Evolutionary conservation across 1,140 invertebrate species (phyloP).

Genomic region (Drosophila lacertosa): DNA sequence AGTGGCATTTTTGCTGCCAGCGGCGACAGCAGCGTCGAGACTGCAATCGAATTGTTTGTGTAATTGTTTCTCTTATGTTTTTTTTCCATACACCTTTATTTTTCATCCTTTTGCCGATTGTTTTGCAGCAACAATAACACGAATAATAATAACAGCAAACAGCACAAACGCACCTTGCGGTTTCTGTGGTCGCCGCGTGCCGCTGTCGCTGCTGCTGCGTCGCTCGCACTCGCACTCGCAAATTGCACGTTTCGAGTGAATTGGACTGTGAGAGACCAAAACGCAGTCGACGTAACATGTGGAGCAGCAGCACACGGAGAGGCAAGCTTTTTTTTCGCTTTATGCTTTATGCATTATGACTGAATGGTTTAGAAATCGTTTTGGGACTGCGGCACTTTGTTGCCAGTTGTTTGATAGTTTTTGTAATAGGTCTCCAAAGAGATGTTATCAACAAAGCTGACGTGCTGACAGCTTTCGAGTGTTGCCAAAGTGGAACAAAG

Average conservation of each 20-base stretch:
- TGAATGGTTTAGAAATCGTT: conserved; percentile 53
- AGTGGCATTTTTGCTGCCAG: conserved; percentile 51
- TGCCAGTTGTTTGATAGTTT: conserved; percentile 44
- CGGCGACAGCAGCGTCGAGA: conserved; percentile 39
- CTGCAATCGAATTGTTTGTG: conserved; percentile 54
- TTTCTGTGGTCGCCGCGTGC: conserved; percentile 64
- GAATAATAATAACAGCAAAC: conserved; percentile 48
- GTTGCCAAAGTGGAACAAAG: conserved; percentile 34
- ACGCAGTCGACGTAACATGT: conserved; percentile 31
- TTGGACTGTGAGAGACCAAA: conserved; percentile 67
- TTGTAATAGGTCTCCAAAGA: conserved; percentile 47
- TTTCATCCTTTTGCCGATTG: conserved; percentile 43
- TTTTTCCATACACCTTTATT: conserved; percentile 26
- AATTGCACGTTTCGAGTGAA: conserved; percentile 43
- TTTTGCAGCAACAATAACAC: conserved; percentile 57
- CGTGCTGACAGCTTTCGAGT: conserved; percentile 36
- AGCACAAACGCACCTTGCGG: conserved; percentile 74
- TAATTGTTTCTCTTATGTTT: conserved; percentile 46
- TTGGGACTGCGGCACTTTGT: conserved; percentile 50
- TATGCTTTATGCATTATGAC: conserved; percentile 42
- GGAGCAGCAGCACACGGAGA: conserved; percentile 16
- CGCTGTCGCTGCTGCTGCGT: conserved; percentile 11
- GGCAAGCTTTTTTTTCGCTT: conserved; percentile 21
- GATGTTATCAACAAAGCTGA: conserved; percentile 45
- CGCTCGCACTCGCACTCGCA: conserved; percentile 4